Base-by-base conservation (phyloP, 2,888 invertebrate genomes). In the Anorthoa munda region DNA sequence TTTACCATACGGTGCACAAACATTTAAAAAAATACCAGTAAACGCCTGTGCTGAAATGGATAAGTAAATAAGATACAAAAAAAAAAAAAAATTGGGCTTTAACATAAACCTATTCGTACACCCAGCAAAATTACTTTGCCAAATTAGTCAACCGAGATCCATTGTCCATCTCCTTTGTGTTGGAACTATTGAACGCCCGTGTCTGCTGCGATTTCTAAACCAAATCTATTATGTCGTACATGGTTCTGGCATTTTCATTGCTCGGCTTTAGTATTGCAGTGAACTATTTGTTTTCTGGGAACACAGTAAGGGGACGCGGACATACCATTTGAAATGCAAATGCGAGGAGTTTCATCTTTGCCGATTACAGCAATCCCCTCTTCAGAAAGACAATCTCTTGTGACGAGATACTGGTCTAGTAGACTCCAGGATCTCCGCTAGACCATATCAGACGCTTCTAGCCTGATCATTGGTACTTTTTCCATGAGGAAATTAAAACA, bases 161-260 rank as follows among this genome's bases (percentile, higher is more conserved):
- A 77, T 77, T 77, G 75, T 75, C 17, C 50, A 56, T 26, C 21
- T 61, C 55, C 23, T 23, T 70, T 75, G 51, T 77, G 45, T 77
- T 13, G 21, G 23, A 26, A 46, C 50, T n/a, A 75, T 77, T 56
- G 70, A 39, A 23, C 12, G 13, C 9, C 18, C 79, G 15, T 46
- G 23, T 65, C 31, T n/a, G 56, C 46, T 26, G 23, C 18, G 23
- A 74, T 74, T 55, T 56, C 18, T 46, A 65, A 78, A 73, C 39
- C 46, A 39, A 79, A 55, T 12, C 5, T 7, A 67, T 80, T 55
- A 65, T 68, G 59, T 75, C 39, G 23, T 26, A 79, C 79, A 63
- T 21, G 66, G 26, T 74, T 59, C 50, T 53, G 26, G n/a, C 53
- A 23, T 66, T 63, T 78, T 66, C 48, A 73, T 59, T 66, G 39